Base-by-base conservation (phyloP, 2,113 vertebrate genomes). In the Malaclemys terrapin region DNA sequence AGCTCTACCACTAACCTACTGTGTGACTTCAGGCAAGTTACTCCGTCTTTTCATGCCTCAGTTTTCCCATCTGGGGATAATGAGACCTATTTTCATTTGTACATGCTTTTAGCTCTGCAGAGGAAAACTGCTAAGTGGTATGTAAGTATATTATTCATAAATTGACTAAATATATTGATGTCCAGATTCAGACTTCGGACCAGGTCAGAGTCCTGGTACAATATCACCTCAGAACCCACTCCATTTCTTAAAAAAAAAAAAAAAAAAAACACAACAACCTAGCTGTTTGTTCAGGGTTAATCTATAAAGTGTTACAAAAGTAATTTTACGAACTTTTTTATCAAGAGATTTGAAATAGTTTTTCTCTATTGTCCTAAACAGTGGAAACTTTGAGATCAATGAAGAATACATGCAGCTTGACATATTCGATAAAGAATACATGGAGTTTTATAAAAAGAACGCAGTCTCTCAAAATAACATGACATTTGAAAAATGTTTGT, bases 401-500 rank as follows among this genome's bases (percentile, higher is more conserved):
- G 25, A 56, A 54, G 82, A 91, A 82, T 45, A 62, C 0, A 0
- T 72, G 72, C 42, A 84, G 8, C 45, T 85, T 93, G 79, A 84
- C 38, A 29, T 45, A 49, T 45, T 75, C 89, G 78, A 69, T 79
- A 85, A 89, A 82, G 85, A 87, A 84, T 45, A 52, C 0, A 0
- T 50, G 35, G 76, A 89, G 22, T 49, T 92, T 72, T 62, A 20
- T 53, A 95, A 84, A 81, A 4, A 10, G 82, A 84, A 45, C 47
- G 47, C 8, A 65, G 17, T 54, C 12, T 69, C 80, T 91, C 79
- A 89, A 75, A 93, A 91, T 19, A 80, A 38, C 6, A 4, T 75
- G 92, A 42, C 81, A 79, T 93, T 91, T 95, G 78, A 86, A 92
- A 88, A 11, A 82, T 31, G 45, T 31, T 56, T 93, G n/a, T 88